Evolutionary conservation across 2,888 invertebrate species (phyloP).

Genomic region (Cryptocephalus moraei): DNA sequence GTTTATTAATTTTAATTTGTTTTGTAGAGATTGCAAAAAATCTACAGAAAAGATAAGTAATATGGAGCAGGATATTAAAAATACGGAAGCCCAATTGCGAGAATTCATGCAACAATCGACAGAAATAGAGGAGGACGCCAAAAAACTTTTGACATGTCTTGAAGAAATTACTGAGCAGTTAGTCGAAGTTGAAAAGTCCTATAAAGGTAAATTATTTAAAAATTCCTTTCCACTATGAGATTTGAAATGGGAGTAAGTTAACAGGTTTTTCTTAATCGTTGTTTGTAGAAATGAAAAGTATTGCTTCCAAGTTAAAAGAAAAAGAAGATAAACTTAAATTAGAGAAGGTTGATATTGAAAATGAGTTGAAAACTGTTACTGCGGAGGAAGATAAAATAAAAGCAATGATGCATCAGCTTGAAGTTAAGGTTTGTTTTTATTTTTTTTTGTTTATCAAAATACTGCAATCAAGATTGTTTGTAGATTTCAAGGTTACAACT

Average conservation of each 20-base stretch:
- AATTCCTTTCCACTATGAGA: not conserved
- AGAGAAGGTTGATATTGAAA: slow-evolving; percentile 63
- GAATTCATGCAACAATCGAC: slow-evolving; percentile 47
- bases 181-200: slow-evolving; percentile 46
- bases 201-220: slow-evolving; percentile 29
- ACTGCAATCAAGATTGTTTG: too few relatives aligned
- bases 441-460: slow-evolving; percentile 25
- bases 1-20: not conserved
- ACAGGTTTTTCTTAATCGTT: not conserved
- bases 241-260: not conserved
- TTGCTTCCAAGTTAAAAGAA: slow-evolving; percentile 49
- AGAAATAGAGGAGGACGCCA: slow-evolving; percentile 46
- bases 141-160: slow-evolving; percentile 44
- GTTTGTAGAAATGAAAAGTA: slow-evolving; percentile 45
- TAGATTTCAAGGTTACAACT: too few relatives aligned
- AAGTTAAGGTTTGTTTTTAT: slow-evolving; percentile 46
- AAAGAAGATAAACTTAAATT: slow-evolving; percentile 60
- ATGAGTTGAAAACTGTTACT: slow-evolving; percentile 52
- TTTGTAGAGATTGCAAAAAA: slow-evolving; percentile 61
- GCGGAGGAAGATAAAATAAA: slow-evolving; percentile 48
- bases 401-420: slow-evolving; percentile 46
- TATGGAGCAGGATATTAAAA: slow-evolving; percentile 60
- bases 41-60: slow-evolving; percentile 63
- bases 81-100: slow-evolving; percentile 55
- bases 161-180: slow-evolving; percentile 49